Base-by-base conservation (phyloP, 1,140 invertebrate species). In the Aculops lycopersici region DNA sequence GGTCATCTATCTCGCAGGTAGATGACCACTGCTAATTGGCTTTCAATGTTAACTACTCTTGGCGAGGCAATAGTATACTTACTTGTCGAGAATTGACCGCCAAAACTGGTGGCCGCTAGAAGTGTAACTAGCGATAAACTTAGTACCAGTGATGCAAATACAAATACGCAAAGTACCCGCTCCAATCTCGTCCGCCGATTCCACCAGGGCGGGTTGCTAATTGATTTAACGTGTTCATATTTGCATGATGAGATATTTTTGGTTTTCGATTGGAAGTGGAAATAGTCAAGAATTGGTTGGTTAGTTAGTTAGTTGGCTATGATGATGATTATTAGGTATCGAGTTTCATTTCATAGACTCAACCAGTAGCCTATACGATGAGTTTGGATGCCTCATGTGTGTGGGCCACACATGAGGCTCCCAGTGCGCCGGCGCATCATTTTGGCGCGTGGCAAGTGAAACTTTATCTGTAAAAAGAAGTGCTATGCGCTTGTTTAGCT, bases 191-290 rank as follows among this genome's bases (percentile, higher is more conserved):
- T 76, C 46, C 76, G 61, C 44, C 74, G 64, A 46, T 69, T 69
- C 77, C 76, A 81, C 71, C 74, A 80, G 57, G 72, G 74, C 49
- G 74, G 74, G 55, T 74, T 74, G 59, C 74, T 79, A 55, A 4
- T 58, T 60, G n/a, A n/a, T n/a, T n/a, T n/a, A n/a, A n/a, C n/a
- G n/a, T n/a, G n/a, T n/a, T n/a, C n/a, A n/a, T n/a, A n/a, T n/a
- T n/a, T n/a, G n/a, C n/a, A n/a, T n/a, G n/a, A n/a, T n/a, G n/a
- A n/a, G n/a, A n/a, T n/a, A n/a, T n/a, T n/a, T n/a, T n/a, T n/a
- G n/a, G n/a, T n/a, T n/a, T n/a, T n/a, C n/a, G n/a, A n/a, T n/a
- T n/a, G n/a, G n/a, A n/a, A n/a, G n/a, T n/a, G n/a, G n/a, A n/a
- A n/a, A 47, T 49, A 51, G 60, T 50, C 52, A 45, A 48, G 43